Evolutionary conservation across 2,113 vertebrate species (phyloP).

Genomic region (Centropristis striata): DNA sequence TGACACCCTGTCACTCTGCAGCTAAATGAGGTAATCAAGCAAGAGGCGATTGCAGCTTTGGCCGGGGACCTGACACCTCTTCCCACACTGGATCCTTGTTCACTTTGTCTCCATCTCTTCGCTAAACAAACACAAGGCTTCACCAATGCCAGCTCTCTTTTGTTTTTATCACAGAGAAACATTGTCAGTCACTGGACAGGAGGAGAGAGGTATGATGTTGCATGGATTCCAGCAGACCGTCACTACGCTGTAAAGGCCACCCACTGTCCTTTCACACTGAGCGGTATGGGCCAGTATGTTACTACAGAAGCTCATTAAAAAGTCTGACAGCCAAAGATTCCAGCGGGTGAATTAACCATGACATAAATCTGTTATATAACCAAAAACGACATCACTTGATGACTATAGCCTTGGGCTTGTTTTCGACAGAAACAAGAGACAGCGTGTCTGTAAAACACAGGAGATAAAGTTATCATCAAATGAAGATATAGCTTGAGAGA

Average conservation of each 20-base stretch:
- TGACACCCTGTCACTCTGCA: constrained; percentile 69
- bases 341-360: constrained; percentile 38
- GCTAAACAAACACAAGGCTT: constrained; percentile 44
- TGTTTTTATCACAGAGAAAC: constrained; percentile 12
- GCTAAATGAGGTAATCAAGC: constrained; percentile 67
- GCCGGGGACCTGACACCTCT: constrained; percentile 43
- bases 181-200: constrained; percentile 28
- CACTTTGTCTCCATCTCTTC: constrained; percentile 31
- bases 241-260: constrained; percentile 22
- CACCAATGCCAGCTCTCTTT: neutral
- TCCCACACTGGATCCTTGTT: constrained; percentile 45
- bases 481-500: neutral
- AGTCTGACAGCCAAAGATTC: constrained; percentile 37
- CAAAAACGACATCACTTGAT: constrained; percentile 26
- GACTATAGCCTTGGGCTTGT: neutral
- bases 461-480: constrained; percentile 6
- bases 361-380: constrained; percentile 60
- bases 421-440: constrained; percentile 14
- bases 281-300: constrained; percentile 27
- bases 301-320: constrained; percentile 53
- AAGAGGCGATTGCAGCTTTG: constrained; percentile 64
- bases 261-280: constrained; percentile 43
- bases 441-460: constrained; percentile 17
- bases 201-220: constrained; percentile 25
- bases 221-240: constrained; percentile 31